Conservation (phyloP, 2,113 vertebrate genomes). For the Corydoras maculifer region DNA sequence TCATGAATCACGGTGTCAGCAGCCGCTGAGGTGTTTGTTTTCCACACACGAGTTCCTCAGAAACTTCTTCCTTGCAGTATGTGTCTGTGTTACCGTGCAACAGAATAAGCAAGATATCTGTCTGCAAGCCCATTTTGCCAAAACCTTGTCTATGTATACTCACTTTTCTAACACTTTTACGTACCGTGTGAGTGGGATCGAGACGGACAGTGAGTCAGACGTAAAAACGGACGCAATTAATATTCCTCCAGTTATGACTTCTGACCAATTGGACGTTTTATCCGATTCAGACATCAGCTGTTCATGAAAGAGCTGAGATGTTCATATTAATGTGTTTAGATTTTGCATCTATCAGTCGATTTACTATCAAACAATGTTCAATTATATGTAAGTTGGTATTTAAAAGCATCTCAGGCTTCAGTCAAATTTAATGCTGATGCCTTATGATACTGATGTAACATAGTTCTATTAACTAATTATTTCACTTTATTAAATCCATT, state of each 20-base stretch:
- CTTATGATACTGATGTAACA: too few relatives aligned
- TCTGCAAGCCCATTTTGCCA: slow-evolving; percentile 19
- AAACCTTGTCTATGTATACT: slow-evolving; percentile 24
- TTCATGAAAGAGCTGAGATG: too few relatives aligned
- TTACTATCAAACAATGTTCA: too few relatives aligned
- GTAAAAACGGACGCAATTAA: not conserved
- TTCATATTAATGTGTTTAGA: too few relatives aligned
- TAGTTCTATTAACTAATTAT: too few relatives aligned
- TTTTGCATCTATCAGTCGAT: too few relatives aligned
- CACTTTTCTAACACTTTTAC: slow-evolving; percentile 24
- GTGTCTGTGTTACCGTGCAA: slow-evolving; percentile 29
- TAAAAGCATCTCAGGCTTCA: too few relatives aligned
- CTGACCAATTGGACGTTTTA: too few relatives aligned
- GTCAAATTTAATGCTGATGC: too few relatives aligned
- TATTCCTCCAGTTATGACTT: not conserved
- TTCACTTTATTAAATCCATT: too few relatives aligned
- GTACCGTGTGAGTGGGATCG: slow-evolving; percentile 13
- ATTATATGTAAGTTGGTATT: too few relatives aligned
- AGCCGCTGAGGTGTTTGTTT: slow-evolving; percentile 67
- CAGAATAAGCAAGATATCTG: slow-evolving; percentile 29
- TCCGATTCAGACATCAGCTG: too few relatives aligned
- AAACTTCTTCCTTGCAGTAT: slow-evolving; percentile 56
- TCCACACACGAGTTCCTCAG: slow-evolving; percentile 62
- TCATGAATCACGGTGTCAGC: slow-evolving; percentile 68
- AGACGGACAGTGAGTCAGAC: slow-evolving; percentile 14